Evolutionary conservation across 1,140 invertebrate genomes (phyloP).

Genomic region (Diprion similis): DNA sequence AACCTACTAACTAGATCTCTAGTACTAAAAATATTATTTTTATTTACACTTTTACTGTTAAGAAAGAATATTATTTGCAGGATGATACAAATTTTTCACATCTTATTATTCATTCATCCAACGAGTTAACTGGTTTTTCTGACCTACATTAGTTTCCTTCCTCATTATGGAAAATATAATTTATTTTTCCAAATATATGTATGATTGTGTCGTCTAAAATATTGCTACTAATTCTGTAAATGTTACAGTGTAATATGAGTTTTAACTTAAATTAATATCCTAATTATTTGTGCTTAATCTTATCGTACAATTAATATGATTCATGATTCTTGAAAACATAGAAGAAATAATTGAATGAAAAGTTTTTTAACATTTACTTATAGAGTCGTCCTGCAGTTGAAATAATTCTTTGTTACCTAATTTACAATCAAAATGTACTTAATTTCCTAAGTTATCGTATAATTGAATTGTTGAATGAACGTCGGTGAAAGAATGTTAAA

Average conservation of each 20-base stretch:
- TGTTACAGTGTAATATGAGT: background rate
- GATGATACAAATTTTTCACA: no score
- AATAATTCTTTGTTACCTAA: constrained; percentile 13
- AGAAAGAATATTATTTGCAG: background rate
- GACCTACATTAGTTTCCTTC: no score
- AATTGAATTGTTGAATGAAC: background rate
- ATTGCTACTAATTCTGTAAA: background rate
- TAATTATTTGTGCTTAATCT: no score
- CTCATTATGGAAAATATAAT: background rate
- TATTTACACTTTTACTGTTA: constrained; percentile 3
- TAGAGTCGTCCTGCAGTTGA: background rate
- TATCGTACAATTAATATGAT: no score
- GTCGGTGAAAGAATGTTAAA: background rate
- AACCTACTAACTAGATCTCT: background rate
- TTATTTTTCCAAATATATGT: background rate
- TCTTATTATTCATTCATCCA: no score
- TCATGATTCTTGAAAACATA: no score
- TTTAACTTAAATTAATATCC: background rate
- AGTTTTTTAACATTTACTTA: background rate
- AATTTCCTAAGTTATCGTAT: constrained; percentile 8
- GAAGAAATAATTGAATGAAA: no score
- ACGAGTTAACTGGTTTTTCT: no score
- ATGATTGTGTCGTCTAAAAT: background rate
- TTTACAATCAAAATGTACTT: constrained; percentile 18
- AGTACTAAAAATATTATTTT: constrained; percentile 1